A percentile compares a stretch with the other conserved stretches of the same genome.
Evolutionary conservation across 1,140 invertebrate genomes (phyloP).

Genomic region (Oreohelix idahoensis): DNA sequence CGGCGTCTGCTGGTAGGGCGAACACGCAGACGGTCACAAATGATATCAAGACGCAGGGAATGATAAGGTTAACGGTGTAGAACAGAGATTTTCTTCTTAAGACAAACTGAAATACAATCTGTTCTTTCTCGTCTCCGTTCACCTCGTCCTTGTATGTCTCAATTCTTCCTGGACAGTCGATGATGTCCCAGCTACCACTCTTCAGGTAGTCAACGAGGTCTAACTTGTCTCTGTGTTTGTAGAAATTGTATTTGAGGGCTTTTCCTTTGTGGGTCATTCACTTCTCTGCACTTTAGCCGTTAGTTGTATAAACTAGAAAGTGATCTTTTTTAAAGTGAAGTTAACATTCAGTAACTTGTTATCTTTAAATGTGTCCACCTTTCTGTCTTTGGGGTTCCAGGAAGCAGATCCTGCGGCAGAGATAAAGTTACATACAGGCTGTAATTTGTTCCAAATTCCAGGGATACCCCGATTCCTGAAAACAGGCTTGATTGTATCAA

Average conservation of each 20-base stretch:
- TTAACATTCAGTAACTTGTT: no score
- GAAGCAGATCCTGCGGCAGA: no score
- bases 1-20: slow-evolving; percentile 78
- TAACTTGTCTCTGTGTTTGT: slow-evolving; percentile 94
- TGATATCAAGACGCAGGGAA: slow-evolving; percentile 69
- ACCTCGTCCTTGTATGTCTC: slow-evolving; percentile 52
- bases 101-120: slow-evolving; percentile 79
- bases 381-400: no score
- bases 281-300: no score
- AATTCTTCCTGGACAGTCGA: slow-evolving; percentile 85
- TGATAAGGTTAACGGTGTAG: slow-evolving; percentile 92
- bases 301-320: no score
- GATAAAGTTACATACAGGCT: no score
- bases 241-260: slow-evolving; percentile 93
- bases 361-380: no score
- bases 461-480: no score
- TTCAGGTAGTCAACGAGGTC: slow-evolving; percentile 98
- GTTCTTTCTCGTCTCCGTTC: slow-evolving; percentile 58
- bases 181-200: slow-evolving; percentile 99
- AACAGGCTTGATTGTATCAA: no score
- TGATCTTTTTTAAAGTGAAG: no score
- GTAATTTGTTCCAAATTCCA: no score
- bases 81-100: slow-evolving; percentile 97
- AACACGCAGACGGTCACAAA: slow-evolving; percentile 96
- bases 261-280: slow-evolving; percentile 99